Conservation (phyloP, 2,888 invertebrate genomes). For the Nephrotoma appendiculata region DNA sequence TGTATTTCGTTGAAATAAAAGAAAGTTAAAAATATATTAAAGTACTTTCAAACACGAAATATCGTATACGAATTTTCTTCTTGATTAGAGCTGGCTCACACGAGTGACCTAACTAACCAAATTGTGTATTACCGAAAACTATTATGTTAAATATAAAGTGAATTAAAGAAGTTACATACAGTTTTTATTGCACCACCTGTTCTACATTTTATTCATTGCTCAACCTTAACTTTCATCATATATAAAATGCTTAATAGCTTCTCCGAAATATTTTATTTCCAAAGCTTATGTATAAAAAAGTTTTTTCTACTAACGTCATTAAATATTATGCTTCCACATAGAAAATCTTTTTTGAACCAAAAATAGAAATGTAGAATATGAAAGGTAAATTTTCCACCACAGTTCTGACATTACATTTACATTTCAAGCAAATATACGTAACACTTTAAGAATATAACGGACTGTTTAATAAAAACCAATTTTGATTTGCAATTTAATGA, state of each 20-base stretch:
- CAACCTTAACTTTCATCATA: not conserved
- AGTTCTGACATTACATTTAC: not conserved
- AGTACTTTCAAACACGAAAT: too few species aligned
- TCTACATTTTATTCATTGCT: not conserved
- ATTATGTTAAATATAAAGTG: not conserved
- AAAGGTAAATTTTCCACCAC: not conserved
- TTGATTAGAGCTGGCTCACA: too few species aligned
- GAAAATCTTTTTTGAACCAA: not conserved
- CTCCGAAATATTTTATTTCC: not conserved
- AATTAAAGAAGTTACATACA: not conserved
- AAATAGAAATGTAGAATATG: not conserved
- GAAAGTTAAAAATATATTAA: too few species aligned
- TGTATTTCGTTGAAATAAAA: too few species aligned
- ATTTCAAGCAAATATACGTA: not conserved
- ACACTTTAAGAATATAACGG: not conserved
- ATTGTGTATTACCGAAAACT: not conserved
- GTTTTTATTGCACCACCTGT: not conserved
- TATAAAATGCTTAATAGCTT: not conserved
- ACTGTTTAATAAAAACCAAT: not conserved
- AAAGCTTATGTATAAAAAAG: not conserved
- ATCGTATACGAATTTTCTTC: too few species aligned
- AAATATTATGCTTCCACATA: not conserved
- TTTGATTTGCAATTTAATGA: not conserved
- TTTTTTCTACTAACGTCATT: not conserved
- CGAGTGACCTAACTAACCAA: not conserved